Base-by-base conservation (phyloP, 1,140 invertebrate species). In the Vollenhovia emeryi region DNA sequence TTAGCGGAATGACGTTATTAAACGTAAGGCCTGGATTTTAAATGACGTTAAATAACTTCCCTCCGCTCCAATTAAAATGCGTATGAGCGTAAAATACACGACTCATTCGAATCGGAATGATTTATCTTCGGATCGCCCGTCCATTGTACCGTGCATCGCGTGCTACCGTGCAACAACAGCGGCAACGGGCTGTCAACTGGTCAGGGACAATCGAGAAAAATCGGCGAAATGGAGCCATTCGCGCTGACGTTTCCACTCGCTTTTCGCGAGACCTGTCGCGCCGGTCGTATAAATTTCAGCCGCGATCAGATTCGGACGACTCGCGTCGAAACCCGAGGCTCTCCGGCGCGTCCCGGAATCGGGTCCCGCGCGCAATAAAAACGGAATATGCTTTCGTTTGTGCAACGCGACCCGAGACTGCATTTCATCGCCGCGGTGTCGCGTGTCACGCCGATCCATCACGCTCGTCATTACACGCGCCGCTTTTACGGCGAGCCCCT, bases 311-410 rank as follows among this genome's bases (percentile, higher is more conserved):
- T 84, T 75, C 50, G 27, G 60, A 3, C 36, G 59, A 64, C 55
- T 45, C 68, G 69, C 11, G 15, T 55, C 71, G 85, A 84, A 83
- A 75, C 24, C 59, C 64, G 48, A 74, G n/a, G 57, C 45, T 74
- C 62, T 84, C 40, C 48, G 11, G 40, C 40, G 40, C 40, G 9
- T 3, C 11, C 33, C 18, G 45, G 50, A 55, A n/a, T 48, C n/a
- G 24, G 11, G 52, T 50, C 50, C 40, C 84, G 62, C 27, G n/a
- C 45, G 30, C 52, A 78, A 85, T 85, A 78, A 79, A 87, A 79
- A 43, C 52, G 84, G 64, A 84, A 86, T 84, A 84, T 60, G 43
- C 71, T 48, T 86, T 83, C 66, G 83, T 78, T 85, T 83, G 69
- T 48, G 52, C 62, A 33, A 48, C 13, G 18, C 80, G 69, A 83